phyloP scores from a whole-genome alignment of 2,888 invertebrate species.

The Cremastinae sp. region DNA sequence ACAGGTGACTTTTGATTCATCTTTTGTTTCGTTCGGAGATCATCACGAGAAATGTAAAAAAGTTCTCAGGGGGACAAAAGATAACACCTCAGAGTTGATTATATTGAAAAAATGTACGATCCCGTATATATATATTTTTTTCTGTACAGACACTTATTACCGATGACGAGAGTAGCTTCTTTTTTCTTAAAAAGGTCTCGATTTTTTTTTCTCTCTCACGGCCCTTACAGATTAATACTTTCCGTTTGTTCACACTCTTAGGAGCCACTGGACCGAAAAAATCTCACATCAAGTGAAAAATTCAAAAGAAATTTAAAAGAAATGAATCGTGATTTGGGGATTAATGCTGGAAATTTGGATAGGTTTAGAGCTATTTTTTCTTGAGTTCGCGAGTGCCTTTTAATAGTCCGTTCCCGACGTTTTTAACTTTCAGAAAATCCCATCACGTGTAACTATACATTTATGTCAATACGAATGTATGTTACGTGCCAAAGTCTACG shows the following conservation, averaged over 20 bases:
- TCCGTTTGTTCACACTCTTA: conserved; percentile 64
- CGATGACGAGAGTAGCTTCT: conserved; percentile 36
- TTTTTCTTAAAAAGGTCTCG: conserved; percentile 1
- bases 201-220: conserved; percentile 47
- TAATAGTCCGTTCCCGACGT: conserved; percentile 37
- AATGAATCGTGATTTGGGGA: not conserved
- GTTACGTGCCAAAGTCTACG: conserved; percentile 65
- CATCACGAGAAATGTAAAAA: not conserved
- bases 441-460: conserved; percentile 42
- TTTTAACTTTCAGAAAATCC: conserved; percentile 8
- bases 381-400: conserved; percentile 38
- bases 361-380: conserved; percentile 5
- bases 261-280: conserved; percentile 53
- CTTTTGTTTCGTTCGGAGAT: not conserved
- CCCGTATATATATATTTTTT: conserved; percentile 28
- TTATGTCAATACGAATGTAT: conserved; percentile 4
- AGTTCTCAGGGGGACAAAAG: not conserved
- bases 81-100: not conserved
- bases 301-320: not conserved
- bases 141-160: conserved; percentile 47
- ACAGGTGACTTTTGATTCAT: conserved; percentile 34
- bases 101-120: not conserved
- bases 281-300: conserved; percentile 50
- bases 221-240: conserved; percentile 76
- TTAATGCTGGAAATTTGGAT: not conserved